Evolutionary conservation across 2,888 invertebrate genomes (phyloP).

Genomic region (Augochlorella aurata): DNA sequence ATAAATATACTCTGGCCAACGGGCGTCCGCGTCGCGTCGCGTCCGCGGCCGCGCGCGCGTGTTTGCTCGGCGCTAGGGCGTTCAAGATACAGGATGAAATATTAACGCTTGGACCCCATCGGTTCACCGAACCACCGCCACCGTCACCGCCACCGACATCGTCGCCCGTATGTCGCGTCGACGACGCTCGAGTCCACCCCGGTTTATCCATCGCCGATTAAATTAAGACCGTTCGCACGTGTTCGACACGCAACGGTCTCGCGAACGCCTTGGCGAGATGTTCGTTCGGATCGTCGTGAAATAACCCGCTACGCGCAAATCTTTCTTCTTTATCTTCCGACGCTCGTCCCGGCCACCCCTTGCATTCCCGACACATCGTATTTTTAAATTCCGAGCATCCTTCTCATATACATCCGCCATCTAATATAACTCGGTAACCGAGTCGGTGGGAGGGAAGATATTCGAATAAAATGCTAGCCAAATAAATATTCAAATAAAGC

Average conservation of each 20-base stretch:
- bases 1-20: slow-evolving; percentile 50
- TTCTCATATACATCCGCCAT: not conserved
- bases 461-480: not conserved
- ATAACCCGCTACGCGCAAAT: not conserved
- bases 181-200: slow-evolving; percentile 27
- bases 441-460: not conserved
- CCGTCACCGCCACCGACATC: not conserved
- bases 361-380: not conserved
- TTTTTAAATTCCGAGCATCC: not conserved
- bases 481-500: not conserved
- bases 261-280: not conserved
- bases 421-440: not conserved
- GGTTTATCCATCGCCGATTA: slow-evolving; percentile 40
- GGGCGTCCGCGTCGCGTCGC: not conserved
- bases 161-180: slow-evolving; percentile 12
- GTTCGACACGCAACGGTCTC: not conserved
- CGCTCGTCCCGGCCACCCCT: not conserved
- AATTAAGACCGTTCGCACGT: slow-evolving; percentile 20
- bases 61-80: slow-evolving; percentile 34
- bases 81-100: slow-evolving; percentile 64
- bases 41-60: slow-evolving; percentile 29
- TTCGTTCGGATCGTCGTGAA: not conserved
- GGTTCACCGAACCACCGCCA: slow-evolving; percentile 42
- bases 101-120: slow-evolving; percentile 63
- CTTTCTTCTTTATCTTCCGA: not conserved